Evolutionary conservation across 2,888 invertebrate species (phyloP).

Genomic region (Sialis fuliginosa): DNA sequence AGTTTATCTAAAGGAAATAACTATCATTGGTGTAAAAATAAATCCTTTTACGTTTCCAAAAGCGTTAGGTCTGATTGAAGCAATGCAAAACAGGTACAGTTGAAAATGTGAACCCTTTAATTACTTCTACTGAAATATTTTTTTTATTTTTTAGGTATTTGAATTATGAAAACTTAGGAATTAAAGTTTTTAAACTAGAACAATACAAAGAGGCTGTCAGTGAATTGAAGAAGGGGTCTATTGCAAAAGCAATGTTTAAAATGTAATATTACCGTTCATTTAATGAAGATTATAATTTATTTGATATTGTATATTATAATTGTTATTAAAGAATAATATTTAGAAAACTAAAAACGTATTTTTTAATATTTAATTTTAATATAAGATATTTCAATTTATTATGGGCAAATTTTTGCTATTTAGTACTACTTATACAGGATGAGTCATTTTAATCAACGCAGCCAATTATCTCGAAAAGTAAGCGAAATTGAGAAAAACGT

Average conservation of each 20-base stretch:
- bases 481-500: too few species aligned
- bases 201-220: conserved; percentile 35
- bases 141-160: conserved; percentile 31
- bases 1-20: conserved; percentile 43
- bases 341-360: background rate
- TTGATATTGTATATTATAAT: too few species aligned
- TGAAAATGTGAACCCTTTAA: background rate
- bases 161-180: conserved; percentile 38
- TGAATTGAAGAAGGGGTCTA: conserved; percentile 31
- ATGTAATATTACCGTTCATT: conserved; percentile 13
- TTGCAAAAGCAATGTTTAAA: conserved; percentile 43
- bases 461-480: too few species aligned
- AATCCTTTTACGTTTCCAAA: conserved; percentile 50
- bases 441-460: too few species aligned
- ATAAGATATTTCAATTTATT: background rate
- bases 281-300: background rate
- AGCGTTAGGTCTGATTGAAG: conserved; percentile 39
- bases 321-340: background rate
- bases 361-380: background rate
- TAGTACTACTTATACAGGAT: too few species aligned
- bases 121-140: background rate
- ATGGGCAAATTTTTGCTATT: too few species aligned
- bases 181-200: conserved; percentile 32
- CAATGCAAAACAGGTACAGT: conserved; percentile 38
- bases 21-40: conserved; percentile 43